Percentiles rank a stretch among this genome's conserved stretches.
phyloP scores from a whole-genome alignment of 2,113 vertebrate genomes.

The Rhagologus leucostigma region DNA sequence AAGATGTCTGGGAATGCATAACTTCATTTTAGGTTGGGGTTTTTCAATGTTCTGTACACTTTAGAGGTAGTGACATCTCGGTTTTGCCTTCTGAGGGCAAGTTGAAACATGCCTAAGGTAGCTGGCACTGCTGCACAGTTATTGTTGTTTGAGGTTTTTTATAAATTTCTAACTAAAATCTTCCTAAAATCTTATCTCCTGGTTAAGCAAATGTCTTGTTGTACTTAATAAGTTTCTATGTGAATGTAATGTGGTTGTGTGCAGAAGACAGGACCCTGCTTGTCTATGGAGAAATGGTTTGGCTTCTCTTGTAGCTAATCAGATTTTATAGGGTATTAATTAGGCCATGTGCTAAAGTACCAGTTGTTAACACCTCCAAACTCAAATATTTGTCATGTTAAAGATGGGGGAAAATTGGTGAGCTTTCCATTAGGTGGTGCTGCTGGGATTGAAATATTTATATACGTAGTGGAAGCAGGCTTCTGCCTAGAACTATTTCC shows the following conservation, averaged over 20 bases:
- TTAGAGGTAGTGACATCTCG: neutral
- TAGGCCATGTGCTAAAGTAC: neutral
- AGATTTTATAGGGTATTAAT: neutral
- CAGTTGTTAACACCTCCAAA: slow-evolving; percentile 21
- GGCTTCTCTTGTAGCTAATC: neutral
- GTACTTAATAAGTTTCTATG: neutral
- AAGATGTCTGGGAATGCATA: neutral
- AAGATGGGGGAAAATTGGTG: neutral
- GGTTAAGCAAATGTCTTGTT: neutral
- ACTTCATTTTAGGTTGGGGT: neutral
- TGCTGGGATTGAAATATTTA: slow-evolving; percentile 59
- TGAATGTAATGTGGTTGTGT: neutral
- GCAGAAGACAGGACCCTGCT: neutral
- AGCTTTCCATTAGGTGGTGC: slow-evolving; percentile 67
- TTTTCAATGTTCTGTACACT: neutral
- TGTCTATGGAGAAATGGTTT: neutral
- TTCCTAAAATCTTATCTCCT: neutral
- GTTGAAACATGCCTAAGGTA: neutral
- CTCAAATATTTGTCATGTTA: neutral
- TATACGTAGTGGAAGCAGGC: neutral
- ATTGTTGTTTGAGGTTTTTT: neutral
- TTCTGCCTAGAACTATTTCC: neutral
- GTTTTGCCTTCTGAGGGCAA: neutral
- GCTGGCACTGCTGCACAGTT: neutral
- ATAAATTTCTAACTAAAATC: neutral